Percentiles rank a stretch among this genome's conserved stretches.
Evolutionary conservation across 2,797 vertebrate genomes (phyloP).

Genomic region (Spinus olivaceus): DNA sequence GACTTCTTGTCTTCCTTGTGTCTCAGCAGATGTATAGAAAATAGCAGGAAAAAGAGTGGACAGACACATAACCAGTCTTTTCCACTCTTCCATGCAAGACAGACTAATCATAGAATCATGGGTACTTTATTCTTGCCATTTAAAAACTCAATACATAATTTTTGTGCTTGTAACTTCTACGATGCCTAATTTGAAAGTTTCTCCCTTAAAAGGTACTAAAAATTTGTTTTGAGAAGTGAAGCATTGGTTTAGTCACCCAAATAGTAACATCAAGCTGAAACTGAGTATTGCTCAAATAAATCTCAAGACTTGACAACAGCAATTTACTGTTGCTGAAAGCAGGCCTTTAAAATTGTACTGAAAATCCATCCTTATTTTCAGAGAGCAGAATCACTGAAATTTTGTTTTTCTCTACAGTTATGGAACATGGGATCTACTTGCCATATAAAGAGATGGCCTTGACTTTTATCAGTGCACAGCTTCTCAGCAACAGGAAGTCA

Average conservation of each 20-base stretch:
- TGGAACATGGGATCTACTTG: neutral
- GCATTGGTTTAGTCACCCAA: conserved; percentile 4
- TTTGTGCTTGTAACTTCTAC: neutral
- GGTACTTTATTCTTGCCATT: neutral
- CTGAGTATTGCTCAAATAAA: neutral
- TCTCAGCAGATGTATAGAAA: neutral
- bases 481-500: neutral
- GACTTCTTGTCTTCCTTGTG: neutral
- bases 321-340: neutral
- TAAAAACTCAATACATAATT: neutral
- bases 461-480: neutral
- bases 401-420: neutral
- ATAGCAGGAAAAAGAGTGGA: neutral
- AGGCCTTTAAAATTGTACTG: neutral
- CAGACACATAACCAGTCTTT: neutral
- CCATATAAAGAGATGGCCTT: neutral
- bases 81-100: neutral
- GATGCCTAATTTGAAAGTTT: neutral
- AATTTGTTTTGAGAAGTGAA: conserved; percentile 22
- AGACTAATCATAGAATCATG: neutral
- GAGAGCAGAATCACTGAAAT: neutral
- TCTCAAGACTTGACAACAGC: neutral
- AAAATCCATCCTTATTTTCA: neutral
- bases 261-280: conserved; percentile 1
- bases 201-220: conserved; percentile 43